Evolutionary conservation across 2,888 invertebrate genomes (phyloP).

Genomic region (Drosophila pegasa): DNA sequence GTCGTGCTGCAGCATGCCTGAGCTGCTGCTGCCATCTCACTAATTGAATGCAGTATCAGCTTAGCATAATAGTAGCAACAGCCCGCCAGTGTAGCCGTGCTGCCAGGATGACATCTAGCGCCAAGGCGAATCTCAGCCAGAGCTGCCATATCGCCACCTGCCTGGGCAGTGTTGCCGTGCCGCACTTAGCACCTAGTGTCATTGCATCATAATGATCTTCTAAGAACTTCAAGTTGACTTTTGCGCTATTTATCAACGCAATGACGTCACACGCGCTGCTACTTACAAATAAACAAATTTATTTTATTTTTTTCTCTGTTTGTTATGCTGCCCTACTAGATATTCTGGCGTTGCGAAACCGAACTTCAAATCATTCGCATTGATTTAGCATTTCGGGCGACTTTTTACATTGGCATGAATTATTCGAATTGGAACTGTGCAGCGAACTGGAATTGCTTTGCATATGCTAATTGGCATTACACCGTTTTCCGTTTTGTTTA

Average conservation of each 20-base stretch:
- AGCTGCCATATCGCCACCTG: background rate
- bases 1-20: too few relatives aligned
- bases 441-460: slow-evolving; percentile 14
- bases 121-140: background rate
- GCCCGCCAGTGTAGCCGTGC: too few relatives aligned
- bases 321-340: slow-evolving; percentile 3
- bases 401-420: slow-evolving; percentile 45
- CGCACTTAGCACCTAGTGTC: slow-evolving; percentile 3
- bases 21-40: too few relatives aligned
- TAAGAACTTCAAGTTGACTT: slow-evolving; percentile 2
- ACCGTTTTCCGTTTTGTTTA: slow-evolving; percentile 50
- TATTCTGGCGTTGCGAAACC: too few relatives aligned
- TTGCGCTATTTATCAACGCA: background rate
- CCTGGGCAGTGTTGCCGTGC: background rate
- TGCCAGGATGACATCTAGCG: background rate
- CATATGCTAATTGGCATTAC: slow-evolving; percentile 48
- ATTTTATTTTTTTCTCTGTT: slow-evolving; percentile 1
- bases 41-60: too few relatives aligned
- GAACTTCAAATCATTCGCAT: slow-evolving; percentile 48
- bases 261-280: slow-evolving; percentile 45
- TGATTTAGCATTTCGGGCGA: slow-evolving; percentile 7
- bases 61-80: too few relatives aligned
- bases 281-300: slow-evolving; percentile 25
- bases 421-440: slow-evolving; percentile 12
- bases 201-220: slow-evolving; percentile 9